Base-by-base conservation (phyloP, 2,797 vertebrate genomes). In the Trachops cirrhosus region DNA sequence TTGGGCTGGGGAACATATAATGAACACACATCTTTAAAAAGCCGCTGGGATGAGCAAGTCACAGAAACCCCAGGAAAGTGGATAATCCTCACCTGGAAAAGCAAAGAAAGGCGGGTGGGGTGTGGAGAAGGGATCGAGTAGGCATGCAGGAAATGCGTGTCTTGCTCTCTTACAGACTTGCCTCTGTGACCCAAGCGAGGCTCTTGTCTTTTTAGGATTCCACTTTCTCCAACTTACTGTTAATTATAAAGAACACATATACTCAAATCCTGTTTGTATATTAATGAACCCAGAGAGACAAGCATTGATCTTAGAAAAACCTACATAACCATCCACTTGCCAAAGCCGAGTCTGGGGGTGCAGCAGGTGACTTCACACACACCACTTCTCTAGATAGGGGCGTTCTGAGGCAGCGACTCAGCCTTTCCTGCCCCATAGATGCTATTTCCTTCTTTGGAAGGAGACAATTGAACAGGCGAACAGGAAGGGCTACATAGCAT, bases 21-120 rank as follows among this genome's bases (percentile, higher is more conserved):
- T 48, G 62, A 91, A 89, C 68, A 44, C 44, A n/a, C 21, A 73
- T 64, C 82, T 97, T 96, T 86, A 78, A 90, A 95, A 97, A 93
- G 34, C 46, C 57, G 41, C 14, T 0, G 24, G 75, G 62, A 83
- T 85, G 94, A 94, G 77, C 62, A 90, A 95, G 46, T 68, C 89
- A 41, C 24, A 84, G 70, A 50, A 96, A 91, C 52, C 50, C 48
- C 54, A 64, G 68, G 34, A 74, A 70, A 87, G 74, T 29, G 48
- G 32, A 57, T 70, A 89, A 39, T 64, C 34, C 48, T 84, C 34
- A 41, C 46, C 67, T 48, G 9, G 12, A 94, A 90, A 62, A 46
- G 12, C 74, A 59, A 64, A 90, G 54, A 39, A 26, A 91, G 12
- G 52, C 6, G 14, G 46, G 4, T 19, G 16, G 50, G 14, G 2